Percentiles rank a stretch among this genome's conserved stretches.
phyloP scores from a whole-genome alignment of 2,113 vertebrate genomes.

The Piaya cayana region DNA sequence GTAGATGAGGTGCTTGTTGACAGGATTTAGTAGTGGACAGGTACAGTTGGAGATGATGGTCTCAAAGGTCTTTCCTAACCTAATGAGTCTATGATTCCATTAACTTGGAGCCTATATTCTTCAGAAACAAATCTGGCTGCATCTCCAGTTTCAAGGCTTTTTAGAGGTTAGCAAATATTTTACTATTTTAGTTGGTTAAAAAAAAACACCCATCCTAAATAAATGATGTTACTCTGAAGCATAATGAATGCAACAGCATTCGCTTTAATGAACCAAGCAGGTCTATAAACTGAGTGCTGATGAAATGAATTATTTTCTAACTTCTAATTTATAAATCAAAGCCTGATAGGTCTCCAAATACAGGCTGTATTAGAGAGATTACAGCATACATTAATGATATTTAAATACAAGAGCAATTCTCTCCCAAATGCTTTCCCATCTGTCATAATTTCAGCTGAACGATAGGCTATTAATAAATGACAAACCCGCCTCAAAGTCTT shows the following conservation, averaged over 20 bases:
- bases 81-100: too few relatives aligned
- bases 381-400: not conserved
- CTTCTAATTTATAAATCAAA: conserved; percentile 3
- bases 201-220: not conserved
- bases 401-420: not conserved
- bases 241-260: not conserved
- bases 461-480: not conserved
- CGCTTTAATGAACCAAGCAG: not conserved
- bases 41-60: too few relatives aligned
- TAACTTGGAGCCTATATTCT: too few relatives aligned
- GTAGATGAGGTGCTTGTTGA: too few relatives aligned
- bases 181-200: not conserved
- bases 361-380: not conserved
- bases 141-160: not conserved
- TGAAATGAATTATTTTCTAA: not conserved
- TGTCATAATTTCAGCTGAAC: not conserved
- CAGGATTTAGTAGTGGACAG: too few relatives aligned
- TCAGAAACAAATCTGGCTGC: not conserved
- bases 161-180: not conserved
- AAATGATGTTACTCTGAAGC: not conserved
- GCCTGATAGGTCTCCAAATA: not conserved
- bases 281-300: not conserved
- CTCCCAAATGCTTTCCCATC: not conserved
- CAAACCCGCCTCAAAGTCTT: not conserved
- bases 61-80: too few relatives aligned